Evolutionary conservation across 2,888 invertebrate genomes (phyloP), one percentile per base, ranked within the genome.

Genomic region (Andrena praecox): DNA sequence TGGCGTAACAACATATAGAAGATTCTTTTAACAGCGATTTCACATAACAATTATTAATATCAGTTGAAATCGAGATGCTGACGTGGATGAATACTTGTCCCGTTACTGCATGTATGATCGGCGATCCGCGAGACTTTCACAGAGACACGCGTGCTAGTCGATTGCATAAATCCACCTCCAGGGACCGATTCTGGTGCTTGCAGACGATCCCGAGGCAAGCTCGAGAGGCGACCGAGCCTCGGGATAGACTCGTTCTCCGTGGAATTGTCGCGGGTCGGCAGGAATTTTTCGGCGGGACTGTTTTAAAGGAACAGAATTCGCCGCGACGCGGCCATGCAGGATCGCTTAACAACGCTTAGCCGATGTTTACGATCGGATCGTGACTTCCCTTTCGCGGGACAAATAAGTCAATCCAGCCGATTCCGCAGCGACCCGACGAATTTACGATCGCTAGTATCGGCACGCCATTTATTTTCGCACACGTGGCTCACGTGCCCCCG

Each of bases 281-380:
- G 16, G 16, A 66, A 59, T 29, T 33, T 69, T 66, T 71, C 12
- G 56, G 50, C 27, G 33, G n/a, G 31, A 8, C n/a, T 6, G 5
- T 24, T 27, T 24, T 59, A 31, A n/a, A 56, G 50, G 50, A 29
- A 60, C n/a, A 42, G 33, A 60, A 66, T 62, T 76, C 77, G 35
- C 20, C 20, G 12, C 66, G 54, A 62, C 20, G 8, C n/a, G 48
- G 35, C 63, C 59, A 12, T 29, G 35, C 48, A 35, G n/a, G 71
- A 56, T 72, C 63, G 54, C 68, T 77, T 62, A 59, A 52, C 76
- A 27, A 27, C 67, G 66, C 8, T 76, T 71, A 80, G 71, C 31
- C 76, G 77, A 54, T 42, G 52, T 80, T 80, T 80, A 67, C 80
- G 63, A 77, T 48, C 77, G 77, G 27, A 29, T 77, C 80, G 77